Base-by-base conservation (phyloP, 1,140 invertebrate species). In the Campodea augens region DNA sequence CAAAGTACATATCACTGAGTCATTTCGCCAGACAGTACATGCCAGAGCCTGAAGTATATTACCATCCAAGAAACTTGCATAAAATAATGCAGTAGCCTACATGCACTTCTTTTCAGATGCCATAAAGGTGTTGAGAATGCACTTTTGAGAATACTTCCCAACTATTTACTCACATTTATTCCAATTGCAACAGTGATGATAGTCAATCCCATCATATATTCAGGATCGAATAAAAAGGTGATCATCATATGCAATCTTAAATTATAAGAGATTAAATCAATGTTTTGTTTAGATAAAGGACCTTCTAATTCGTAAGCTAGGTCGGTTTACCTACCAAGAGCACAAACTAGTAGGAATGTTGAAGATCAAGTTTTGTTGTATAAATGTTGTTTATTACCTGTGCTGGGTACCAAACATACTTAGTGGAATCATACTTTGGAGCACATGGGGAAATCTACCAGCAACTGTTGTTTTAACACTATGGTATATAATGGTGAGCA, bases 371-470 rank as follows among this genome's bases (percentile, higher is more conserved):
- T 86, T 85, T 61, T 72, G 71, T 12, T 60, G 78, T 10, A 84
- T 82, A 36, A 83, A 80, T 60, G 52, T 75, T 1, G 78, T 75
- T 2, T 86, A 83, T 60, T 84, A 81, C 55, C 48, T 83, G 18
- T 86, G 82, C 55, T 86, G 82, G 82, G 48, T 79, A 32, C 81
- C 82, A 10, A 86, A 86, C 63, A 57, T 86, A 15, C 62, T 84
- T 4, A 84, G 81, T 58, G 78, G 77, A 5, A 57, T 82, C 39
- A 55, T 85, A 10, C 54, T 86, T 4, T 85, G 81, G 80, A 73
- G 70, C 1, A 64, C 77, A 46, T 84, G 80, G 81, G 74, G 75
- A 50, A 62, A 75, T 46, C 63, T 82, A 41, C 79, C 80, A 3
- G 62, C 69, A 10, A 72, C 67, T 54, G 60, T 74, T 10, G 69